Percentiles rank a stretch among this genome's conserved stretches.
Conservation (phyloP, 1,140 invertebrate genomes). For the Aphelinus atriplicis region DNA sequence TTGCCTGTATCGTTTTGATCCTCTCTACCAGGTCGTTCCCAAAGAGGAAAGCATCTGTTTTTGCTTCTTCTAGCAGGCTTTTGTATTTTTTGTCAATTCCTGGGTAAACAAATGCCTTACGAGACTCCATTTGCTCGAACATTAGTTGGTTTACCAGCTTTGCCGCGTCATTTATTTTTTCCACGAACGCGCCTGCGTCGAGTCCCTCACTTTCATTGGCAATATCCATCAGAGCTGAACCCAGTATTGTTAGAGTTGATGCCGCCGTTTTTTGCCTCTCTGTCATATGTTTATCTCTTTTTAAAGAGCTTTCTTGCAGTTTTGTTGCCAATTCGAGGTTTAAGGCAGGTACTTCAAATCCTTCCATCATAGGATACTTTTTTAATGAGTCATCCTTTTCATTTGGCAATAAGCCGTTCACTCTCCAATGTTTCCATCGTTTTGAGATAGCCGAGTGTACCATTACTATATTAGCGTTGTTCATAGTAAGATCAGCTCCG, state of each 20-base stretch:
- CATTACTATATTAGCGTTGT: too few relatives aligned
- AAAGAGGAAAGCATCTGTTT: slow-evolving; percentile 42
- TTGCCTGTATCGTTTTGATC: slow-evolving; percentile 41
- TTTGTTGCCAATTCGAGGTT: background rate
- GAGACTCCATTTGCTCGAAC: slow-evolving; percentile 26
- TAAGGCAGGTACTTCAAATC: background rate
- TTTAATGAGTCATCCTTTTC: background rate
- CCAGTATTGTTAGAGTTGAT: background rate
- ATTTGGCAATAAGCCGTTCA: background rate
- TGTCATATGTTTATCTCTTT: background rate
- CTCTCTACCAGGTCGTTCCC: slow-evolving; percentile 38
- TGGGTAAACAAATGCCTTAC: slow-evolving; percentile 40
- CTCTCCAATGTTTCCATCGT: background rate
- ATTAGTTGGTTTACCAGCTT: slow-evolving; percentile 35
- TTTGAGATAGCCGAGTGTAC: background rate
- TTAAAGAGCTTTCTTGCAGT: background rate
- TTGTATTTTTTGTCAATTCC: slow-evolving; percentile 35
- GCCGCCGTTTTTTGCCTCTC: background rate
- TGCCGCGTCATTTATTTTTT: slow-evolving; percentile 38
- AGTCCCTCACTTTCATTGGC: background rate
- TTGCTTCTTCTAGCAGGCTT: slow-evolving; percentile 26
- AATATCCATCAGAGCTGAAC: background rate
- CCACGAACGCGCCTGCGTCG: background rate
- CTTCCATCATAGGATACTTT: background rate
- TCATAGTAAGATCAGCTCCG: background rate